A percentile compares a stretch with the other conserved stretches of the same genome.
phyloP scores from a whole-genome alignment of 2,888 invertebrate species.

The Germaria angustata region DNA sequence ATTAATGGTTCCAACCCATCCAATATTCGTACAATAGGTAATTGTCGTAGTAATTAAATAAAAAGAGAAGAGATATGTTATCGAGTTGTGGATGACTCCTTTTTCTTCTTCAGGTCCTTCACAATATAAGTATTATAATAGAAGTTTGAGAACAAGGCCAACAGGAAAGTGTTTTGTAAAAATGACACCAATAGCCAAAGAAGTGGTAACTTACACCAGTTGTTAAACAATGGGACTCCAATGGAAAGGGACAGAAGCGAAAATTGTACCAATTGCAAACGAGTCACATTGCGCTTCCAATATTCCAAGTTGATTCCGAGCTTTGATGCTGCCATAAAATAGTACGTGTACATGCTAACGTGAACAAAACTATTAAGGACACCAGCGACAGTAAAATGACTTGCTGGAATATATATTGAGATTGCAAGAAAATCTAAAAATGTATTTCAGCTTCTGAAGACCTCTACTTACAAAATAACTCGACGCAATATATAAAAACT shows the following conservation, averaged over 20 bases:
- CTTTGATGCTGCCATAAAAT: constrained; percentile 86
- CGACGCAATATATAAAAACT: constrained; percentile 83
- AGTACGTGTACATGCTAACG: constrained; percentile 88
- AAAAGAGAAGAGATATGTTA: no score
- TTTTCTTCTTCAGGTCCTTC: constrained; percentile 6
- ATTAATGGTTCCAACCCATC: no score
- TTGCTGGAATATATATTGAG: constrained; percentile 80
- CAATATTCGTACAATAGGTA: no score
- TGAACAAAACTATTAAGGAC: constrained; percentile 88
- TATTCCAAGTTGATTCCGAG: constrained; percentile 82
- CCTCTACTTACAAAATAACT: constrained; percentile 80
- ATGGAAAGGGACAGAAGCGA: constrained; percentile 81
- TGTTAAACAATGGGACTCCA: constrained; percentile 74
- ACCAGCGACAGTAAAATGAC: constrained; percentile 85
- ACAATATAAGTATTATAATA: constrained; percentile 70
- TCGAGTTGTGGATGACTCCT: no score
- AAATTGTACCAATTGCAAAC: constrained; percentile 89
- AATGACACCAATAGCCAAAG: constrained; percentile 41
- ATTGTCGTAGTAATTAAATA: no score
- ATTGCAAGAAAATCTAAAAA: neutral
- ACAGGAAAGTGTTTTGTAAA: constrained; percentile 71
- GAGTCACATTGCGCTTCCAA: constrained; percentile 91
- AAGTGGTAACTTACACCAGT: constrained; percentile 62
- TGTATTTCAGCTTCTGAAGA: no score
- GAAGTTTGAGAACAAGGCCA: constrained; percentile 71